Percentiles rank a stretch among this genome's conserved stretches.
Evolutionary conservation across 2,113 vertebrate genomes (phyloP).

Genomic region (Stictonetta naevosa): DNA sequence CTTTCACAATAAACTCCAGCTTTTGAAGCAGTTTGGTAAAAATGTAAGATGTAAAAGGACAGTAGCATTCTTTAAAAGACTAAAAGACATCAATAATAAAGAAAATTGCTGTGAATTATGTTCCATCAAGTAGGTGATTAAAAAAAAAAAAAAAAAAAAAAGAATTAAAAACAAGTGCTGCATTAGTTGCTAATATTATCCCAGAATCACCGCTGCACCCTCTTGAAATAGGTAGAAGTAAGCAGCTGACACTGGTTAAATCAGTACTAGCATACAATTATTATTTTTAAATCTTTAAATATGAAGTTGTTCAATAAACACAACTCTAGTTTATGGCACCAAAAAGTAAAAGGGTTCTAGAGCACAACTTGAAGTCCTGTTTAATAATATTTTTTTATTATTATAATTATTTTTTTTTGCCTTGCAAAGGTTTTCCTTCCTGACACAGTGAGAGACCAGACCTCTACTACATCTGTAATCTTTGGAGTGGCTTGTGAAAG

Average conservation of each 20-base stretch:
- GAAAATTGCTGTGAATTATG: constrained; percentile 45
- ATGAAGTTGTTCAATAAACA: background rate
- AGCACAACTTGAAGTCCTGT: background rate
- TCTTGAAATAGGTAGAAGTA: background rate
- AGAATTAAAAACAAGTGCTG: background rate
- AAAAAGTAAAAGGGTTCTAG: background rate
- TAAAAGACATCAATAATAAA: constrained; percentile 10
- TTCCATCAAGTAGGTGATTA: constrained; percentile 16
- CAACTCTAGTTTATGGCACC: background rate
- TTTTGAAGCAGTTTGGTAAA: constrained; percentile 53
- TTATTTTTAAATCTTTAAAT: background rate
- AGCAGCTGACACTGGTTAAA: background rate
- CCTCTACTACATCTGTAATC: background rate
- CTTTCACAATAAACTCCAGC: constrained; percentile 43
- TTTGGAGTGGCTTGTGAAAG: background rate
- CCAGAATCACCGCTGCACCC: background rate
- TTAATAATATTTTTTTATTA: too few species aligned
- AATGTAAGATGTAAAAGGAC: constrained; percentile 4
- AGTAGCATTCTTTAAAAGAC: constrained; percentile 1
- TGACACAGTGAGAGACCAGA: rapidly evolving
- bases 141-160: background rate
- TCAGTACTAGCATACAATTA: background rate
- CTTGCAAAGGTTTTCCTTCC: background rate
- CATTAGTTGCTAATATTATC: constrained; percentile 1
- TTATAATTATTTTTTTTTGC: background rate